These are phyloP conservation scores for Limosa lapponica DNA, from an alignment of 2,797 vertebrate genomes.

Conservation along the genomic window DNA sequence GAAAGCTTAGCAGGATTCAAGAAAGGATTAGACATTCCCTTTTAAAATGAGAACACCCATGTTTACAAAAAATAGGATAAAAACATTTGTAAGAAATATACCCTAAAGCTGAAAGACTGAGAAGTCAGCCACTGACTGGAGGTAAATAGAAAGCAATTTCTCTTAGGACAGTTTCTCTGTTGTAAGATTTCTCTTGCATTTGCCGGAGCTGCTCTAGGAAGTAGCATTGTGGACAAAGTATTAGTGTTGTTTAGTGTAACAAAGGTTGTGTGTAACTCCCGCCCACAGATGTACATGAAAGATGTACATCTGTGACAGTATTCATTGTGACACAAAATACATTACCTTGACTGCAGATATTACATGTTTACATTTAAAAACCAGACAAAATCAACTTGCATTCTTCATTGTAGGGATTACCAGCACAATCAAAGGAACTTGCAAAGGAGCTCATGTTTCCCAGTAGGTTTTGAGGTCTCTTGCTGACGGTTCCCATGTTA, in stretches of 20 bases:
- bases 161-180: background rate
- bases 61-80: constrained; percentile 11
- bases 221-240: background rate
- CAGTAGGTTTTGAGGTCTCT: background rate
- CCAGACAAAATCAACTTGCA: background rate
- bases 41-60: constrained; percentile 7
- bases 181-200: background rate
- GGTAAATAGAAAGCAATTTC: background rate
- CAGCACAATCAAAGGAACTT: background rate
- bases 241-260: background rate
- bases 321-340: background rate
- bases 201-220: background rate
- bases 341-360: background rate
- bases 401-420: background rate
- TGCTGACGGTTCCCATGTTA: background rate
- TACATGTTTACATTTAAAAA: background rate
- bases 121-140: background rate
- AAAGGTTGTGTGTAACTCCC: background rate
- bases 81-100: background rate
- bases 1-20: constrained; percentile 42
- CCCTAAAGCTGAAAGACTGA: constrained; percentile 1
- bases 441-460: background rate
- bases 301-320: background rate
- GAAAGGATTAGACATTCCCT: constrained; percentile 34
- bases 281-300: background rate